Conservation (phyloP, 64 coral and sea anemone genomes). For the Catalaphyllia jardinei region DNA sequence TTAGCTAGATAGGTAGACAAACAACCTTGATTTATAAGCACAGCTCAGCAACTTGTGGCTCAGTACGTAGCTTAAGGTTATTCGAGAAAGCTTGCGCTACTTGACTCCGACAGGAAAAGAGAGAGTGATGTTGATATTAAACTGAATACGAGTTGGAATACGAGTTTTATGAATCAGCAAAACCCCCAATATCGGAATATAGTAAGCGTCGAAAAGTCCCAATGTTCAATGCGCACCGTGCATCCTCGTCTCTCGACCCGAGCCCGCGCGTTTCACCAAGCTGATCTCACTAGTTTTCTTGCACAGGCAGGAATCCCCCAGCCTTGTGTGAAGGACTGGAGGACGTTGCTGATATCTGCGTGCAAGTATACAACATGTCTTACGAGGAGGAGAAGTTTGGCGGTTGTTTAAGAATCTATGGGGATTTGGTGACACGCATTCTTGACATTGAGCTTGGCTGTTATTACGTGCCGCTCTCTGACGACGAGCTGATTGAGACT, state of each 20-base stretch:
- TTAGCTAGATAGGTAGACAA: too few species aligned
- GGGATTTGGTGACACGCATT: neutral
- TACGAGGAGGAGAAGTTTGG: conserved; percentile 15
- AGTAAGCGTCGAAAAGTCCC: too few species aligned
- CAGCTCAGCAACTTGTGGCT: too few species aligned
- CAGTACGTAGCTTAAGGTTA: too few species aligned
- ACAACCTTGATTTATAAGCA: too few species aligned
- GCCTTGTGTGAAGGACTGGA: neutral
- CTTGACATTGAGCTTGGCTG: conserved; percentile 21
- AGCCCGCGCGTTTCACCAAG: neutral
- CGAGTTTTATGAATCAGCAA: too few species aligned
- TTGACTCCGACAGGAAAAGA: too few species aligned
- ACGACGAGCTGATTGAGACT: neutral
- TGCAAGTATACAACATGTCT: conserved; percentile 11
- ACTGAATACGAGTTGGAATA: too few species aligned
- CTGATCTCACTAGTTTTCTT: neutral
- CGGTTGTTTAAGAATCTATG: conserved; percentile 10
- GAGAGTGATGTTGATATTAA: too few species aligned
- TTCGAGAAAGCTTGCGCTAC: too few species aligned
- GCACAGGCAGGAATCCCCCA: conserved; percentile 9
- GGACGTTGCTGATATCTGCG: conserved; percentile 7
- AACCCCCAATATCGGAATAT: too few species aligned
- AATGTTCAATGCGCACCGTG: too few species aligned
- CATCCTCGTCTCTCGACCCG: neutral
- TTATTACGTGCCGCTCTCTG: neutral